Evolutionary conservation across 2,113 vertebrate species (phyloP).

Genomic region (Butorides virescens): DNA sequence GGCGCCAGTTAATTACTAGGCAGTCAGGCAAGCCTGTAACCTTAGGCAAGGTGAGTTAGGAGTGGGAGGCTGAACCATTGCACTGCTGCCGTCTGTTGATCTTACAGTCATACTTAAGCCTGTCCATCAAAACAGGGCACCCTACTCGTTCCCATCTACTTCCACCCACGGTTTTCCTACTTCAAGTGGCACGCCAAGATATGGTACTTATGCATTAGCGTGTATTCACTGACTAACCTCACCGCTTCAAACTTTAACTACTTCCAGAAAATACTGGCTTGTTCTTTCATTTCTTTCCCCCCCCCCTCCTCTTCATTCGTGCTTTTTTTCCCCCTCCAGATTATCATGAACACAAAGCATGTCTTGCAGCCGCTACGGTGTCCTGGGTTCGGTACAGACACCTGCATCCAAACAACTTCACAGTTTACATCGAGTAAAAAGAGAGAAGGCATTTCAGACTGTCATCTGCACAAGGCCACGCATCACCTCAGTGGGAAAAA

Average conservation of each 20-base stretch:
- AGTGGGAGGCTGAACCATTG: not conserved
- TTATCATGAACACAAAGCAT: not conserved
- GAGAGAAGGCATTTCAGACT: not conserved
- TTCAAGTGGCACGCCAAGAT: not conserved
- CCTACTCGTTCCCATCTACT: not conserved
- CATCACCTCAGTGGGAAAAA: not conserved
- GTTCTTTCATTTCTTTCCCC: not conserved
- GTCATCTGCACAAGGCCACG: not conserved
- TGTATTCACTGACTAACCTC: not conserved
- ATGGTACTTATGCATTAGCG: not conserved
- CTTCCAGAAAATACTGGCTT: not conserved
- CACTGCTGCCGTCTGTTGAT: not conserved
- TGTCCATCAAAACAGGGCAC: not conserved
- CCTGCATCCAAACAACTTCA: not conserved
- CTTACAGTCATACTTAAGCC: not conserved
- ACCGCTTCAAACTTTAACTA: not conserved
- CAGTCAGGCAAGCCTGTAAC: not conserved
- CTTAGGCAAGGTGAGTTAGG: not conserved
- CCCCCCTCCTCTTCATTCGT: not conserved
- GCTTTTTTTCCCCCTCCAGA: rapidly evolving
- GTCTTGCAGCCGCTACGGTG: not conserved
- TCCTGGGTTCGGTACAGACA: not conserved
- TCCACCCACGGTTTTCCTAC: not conserved
- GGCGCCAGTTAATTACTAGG: not conserved
- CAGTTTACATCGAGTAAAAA: not conserved